Evolutionary conservation across 2,113 vertebrate genomes (phyloP).

Genomic region (Pyxicephalus adspersus): DNA sequence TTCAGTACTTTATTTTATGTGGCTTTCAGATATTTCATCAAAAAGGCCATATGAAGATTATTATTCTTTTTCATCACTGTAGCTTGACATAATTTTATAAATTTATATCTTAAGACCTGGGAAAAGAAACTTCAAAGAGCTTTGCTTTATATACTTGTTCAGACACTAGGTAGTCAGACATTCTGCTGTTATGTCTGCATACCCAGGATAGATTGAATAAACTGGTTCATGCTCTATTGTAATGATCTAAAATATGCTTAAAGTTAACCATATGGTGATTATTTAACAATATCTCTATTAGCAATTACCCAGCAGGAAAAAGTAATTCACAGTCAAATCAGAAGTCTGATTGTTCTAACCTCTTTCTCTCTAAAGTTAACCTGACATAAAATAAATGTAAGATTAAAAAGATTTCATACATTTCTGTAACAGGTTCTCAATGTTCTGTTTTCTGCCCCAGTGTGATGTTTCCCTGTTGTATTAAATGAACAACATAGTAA

Average conservation of each 20-base stretch:
- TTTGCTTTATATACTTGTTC: too few relatives aligned
- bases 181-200: too few relatives aligned
- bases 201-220: too few relatives aligned
- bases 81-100: too few relatives aligned
- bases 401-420: background rate
- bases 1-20: too few relatives aligned
- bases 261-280: background rate
- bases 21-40: too few relatives aligned
- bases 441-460: background rate
- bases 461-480: background rate
- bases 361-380: background rate
- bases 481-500: background rate
- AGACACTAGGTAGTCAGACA: too few relatives aligned
- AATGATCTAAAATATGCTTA: background rate
- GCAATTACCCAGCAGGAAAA: background rate
- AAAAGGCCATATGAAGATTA: too few relatives aligned
- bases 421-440: background rate
- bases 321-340: background rate
- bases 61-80: too few relatives aligned
- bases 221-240: too few relatives aligned
- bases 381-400: constrained; percentile 8
- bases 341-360: background rate
- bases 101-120: too few relatives aligned
- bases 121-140: too few relatives aligned
- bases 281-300: background rate